These are phyloP conservation scores for Chironomus tentans DNA, from an alignment of 2,888 invertebrate genomes.

Conservation along the genomic window DNA sequence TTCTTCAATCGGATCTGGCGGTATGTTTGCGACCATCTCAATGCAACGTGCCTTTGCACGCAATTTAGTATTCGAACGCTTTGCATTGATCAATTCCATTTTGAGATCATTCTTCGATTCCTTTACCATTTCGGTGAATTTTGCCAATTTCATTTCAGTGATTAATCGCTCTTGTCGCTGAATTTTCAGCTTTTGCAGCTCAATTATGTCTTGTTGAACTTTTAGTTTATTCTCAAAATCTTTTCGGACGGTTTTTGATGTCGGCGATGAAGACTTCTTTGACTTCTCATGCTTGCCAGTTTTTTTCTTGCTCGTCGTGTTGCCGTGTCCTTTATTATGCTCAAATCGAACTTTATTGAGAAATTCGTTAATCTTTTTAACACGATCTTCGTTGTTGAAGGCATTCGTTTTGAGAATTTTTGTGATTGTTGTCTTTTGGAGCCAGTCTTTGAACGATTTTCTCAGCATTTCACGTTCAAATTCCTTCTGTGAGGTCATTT, in stretches of 20 bases:
- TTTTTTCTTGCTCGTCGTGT: neutral
- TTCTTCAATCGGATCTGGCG: slow-evolving; percentile 21
- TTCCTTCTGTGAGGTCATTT: neutral
- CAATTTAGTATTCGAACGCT: slow-evolving; percentile 49
- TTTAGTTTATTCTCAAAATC: slow-evolving; percentile 40
- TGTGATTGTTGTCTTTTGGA: slow-evolving; percentile 38
- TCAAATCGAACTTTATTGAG: slow-evolving; percentile 39
- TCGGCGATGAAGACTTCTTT: neutral
- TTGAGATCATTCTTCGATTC: slow-evolving; percentile 51
- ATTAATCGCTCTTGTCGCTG: slow-evolving; percentile 64
- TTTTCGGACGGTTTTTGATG: neutral
- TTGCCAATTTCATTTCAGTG: slow-evolving; percentile 60
- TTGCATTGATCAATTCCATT: slow-evolving; percentile 48
- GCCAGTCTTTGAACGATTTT: slow-evolving; percentile 39
- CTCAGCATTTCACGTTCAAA: slow-evolving; percentile 30
- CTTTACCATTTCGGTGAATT: slow-evolving; percentile 55
- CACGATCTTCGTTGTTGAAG: slow-evolving; percentile 32
- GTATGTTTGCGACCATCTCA: slow-evolving; percentile 13
- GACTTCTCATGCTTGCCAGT: neutral
- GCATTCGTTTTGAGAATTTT: slow-evolving; percentile 38
- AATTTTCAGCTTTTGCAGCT: slow-evolving; percentile 59
- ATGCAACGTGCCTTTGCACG: slow-evolving; percentile 20
- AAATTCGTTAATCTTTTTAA: slow-evolving; percentile 39
- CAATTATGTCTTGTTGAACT: slow-evolving; percentile 63
- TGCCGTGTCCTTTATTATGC: slow-evolving; percentile 31